Conservation (phyloP, 1,140 invertebrate species). For the Drosophila burlai region DNA sequence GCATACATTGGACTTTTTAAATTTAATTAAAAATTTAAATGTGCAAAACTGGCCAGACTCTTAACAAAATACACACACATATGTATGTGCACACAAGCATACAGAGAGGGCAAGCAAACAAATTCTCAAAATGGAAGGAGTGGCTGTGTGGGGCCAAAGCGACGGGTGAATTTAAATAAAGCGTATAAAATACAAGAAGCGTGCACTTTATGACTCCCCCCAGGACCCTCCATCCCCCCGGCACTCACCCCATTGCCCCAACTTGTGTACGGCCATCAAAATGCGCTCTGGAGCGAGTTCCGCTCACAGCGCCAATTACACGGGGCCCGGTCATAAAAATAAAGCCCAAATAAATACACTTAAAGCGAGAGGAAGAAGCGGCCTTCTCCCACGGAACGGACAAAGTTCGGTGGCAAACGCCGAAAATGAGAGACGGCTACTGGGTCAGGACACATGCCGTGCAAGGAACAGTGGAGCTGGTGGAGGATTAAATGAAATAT, state of each 20-base stretch:
- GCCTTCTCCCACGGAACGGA: conserved; percentile 14
- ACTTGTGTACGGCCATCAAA: conserved; percentile 71
- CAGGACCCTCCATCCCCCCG: background rate
- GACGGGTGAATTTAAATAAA: conserved; percentile 63
- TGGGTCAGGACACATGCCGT: conserved; percentile 28
- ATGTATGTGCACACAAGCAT: background rate
- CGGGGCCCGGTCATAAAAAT: conserved; percentile 77
- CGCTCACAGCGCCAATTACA: conserved; percentile 77
- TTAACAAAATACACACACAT: conserved; percentile 13
- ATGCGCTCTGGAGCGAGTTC: conserved; percentile 59
- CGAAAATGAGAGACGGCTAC: conserved; percentile 41
- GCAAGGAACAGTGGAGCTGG: conserved; percentile 25
- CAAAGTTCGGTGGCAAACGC: conserved; percentile 51
- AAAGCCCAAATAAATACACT: conserved; percentile 82
- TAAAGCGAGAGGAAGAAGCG: conserved; percentile 54
- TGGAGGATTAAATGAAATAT: no score
- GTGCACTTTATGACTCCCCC: conserved; percentile 70
- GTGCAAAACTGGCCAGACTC: conserved; percentile 45
- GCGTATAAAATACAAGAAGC: conserved; percentile 50
- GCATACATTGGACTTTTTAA: conserved; percentile 55
- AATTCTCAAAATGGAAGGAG: background rate
- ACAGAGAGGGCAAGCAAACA: conserved; percentile 2
- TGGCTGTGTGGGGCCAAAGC: conserved; percentile 31
- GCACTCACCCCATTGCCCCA: background rate
- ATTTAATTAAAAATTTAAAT: conserved; percentile 82